A percentile compares a stretch with the other conserved stretches of the same genome.
phyloP scores from a whole-genome alignment of 2,113 vertebrate species.

The Shinisaurus crocodilurus region DNA sequence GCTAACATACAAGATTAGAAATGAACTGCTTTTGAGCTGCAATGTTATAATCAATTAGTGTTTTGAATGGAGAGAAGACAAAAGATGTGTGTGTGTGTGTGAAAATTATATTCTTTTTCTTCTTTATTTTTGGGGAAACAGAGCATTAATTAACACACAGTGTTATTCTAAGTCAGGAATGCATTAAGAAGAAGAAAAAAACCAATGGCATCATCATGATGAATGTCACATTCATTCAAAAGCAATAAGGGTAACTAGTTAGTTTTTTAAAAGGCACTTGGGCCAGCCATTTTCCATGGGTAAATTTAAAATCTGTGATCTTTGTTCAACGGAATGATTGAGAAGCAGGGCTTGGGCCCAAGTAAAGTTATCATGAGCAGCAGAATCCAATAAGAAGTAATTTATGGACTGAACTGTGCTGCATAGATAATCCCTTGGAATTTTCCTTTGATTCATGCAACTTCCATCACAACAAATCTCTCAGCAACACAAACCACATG shows the following conservation, averaged over 20 bases:
- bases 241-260: constrained; percentile 12
- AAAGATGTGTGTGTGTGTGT: too few species aligned
- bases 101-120: constrained; percentile 15
- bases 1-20: neutral
- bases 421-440: constrained; percentile 19
- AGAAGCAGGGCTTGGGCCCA: constrained; percentile 27
- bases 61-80: neutral
- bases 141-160: constrained; percentile 13
- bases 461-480: constrained; percentile 19
- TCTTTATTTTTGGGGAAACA: constrained; percentile 28
- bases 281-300: constrained; percentile 19
- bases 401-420: constrained; percentile 26
- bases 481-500: constrained; percentile 1
- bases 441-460: constrained; percentile 33
- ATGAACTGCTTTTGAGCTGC: neutral
- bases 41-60: neutral
- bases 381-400: constrained; percentile 18
- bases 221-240: constrained; percentile 29
- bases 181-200: neutral
- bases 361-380: constrained; percentile 9
- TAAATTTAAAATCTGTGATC: constrained; percentile 24
- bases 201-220: constrained; percentile 30
- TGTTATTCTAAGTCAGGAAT: constrained; percentile 31
- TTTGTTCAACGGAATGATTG: constrained; percentile 41
- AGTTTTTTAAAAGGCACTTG: neutral